Evolutionary conservation across 2,113 vertebrate genomes (phyloP), one percentile per base, ranked within the genome.

Genomic region (Apeltes quadracus): DNA sequence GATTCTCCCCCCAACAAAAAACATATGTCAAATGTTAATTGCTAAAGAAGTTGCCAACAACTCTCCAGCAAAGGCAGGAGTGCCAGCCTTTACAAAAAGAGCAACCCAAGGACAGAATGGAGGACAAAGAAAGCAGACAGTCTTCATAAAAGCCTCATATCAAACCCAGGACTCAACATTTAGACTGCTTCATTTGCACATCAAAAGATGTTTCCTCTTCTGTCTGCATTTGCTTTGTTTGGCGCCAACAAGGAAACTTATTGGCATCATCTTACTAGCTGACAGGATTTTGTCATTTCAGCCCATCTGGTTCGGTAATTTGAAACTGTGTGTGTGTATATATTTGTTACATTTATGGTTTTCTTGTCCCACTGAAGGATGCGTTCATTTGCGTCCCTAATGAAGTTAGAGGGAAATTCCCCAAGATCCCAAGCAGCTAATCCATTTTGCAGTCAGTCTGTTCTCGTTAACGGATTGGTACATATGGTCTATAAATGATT

Each of bases 111-210:
- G 27, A 20, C 2, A 39, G 51, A 61, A 61, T n/a, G 29, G 16
- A 61, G 3, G 0, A 23, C 32, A 46, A 43, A 50, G 5, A 43
- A 4, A 16, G 69, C 0, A 44, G 6, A 61, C 44, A 44, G 32
- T 27, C n/a, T 50, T 43, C n/a, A 75, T 18, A 61, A 41, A 54
- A 71, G 41, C 43, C 48, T 63, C 15, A 29, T 75, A 69, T 65
- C 66, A 72, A 74, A 46, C 22, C 20, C 48, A 15, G 25, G 38
- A 50, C 36, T 70, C 6, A 15, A 57, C 48, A 69, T 58, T 46
- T 61, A 27, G 12, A 78, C 10, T 22, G 27, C 59, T 75, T 80
- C 3, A 81, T 84, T 87, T 84, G 68, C 75, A 87, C 66, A 79
- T 55, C 58, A 79, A 79, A 75, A 72, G 57, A 48, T 53, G 32